Evolutionary conservation across 2,888 invertebrate species (phyloP).

Genomic region (Noctuana brunneofusca): DNA sequence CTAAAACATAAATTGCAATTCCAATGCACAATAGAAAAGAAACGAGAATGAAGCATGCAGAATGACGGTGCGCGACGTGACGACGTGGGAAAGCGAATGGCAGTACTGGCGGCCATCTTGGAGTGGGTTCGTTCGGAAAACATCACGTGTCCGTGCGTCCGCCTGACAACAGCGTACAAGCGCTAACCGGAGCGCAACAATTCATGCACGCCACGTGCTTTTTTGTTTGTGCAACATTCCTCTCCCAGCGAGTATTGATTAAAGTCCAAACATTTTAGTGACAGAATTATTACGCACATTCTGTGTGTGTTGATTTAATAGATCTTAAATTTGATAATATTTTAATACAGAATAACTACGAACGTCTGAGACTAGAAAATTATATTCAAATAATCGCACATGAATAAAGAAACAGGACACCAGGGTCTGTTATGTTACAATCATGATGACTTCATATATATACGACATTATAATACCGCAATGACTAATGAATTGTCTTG

Average conservation of each 20-base stretch:
- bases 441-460: too few relatives aligned
- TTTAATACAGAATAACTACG: too few relatives aligned
- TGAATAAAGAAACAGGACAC: too few relatives aligned
- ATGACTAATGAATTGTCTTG: too few relatives aligned
- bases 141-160: conserved; percentile 76
- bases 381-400: too few relatives aligned
- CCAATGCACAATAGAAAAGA: conserved; percentile 66
- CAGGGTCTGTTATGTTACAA: too few relatives aligned
- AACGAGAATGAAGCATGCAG: conserved; percentile 68
- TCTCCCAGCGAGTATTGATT: conserved; percentile 60
- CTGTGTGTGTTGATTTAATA: too few relatives aligned
- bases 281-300: conserved; percentile 10
- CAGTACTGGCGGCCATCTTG: conserved; percentile 75
- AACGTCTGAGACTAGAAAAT: too few relatives aligned
- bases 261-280: conserved; percentile 42
- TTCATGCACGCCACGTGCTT: conserved; percentile 73
- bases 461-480: too few relatives aligned
- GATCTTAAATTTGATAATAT: too few relatives aligned
- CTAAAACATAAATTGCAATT: conserved; percentile 63
- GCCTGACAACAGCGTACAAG: conserved; percentile 72
- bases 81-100: conserved; percentile 82
- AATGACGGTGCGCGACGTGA: conserved; percentile 65
- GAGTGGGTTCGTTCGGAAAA: conserved; percentile 68
- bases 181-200: conserved; percentile 76
- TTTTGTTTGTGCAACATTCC: conserved; percentile 76